A percentile compares a stretch with the other conserved stretches of the same genome.
phyloP scores from a whole-genome alignment of 2,113 vertebrate species.

The Nothobranchius furzeri region DNA sequence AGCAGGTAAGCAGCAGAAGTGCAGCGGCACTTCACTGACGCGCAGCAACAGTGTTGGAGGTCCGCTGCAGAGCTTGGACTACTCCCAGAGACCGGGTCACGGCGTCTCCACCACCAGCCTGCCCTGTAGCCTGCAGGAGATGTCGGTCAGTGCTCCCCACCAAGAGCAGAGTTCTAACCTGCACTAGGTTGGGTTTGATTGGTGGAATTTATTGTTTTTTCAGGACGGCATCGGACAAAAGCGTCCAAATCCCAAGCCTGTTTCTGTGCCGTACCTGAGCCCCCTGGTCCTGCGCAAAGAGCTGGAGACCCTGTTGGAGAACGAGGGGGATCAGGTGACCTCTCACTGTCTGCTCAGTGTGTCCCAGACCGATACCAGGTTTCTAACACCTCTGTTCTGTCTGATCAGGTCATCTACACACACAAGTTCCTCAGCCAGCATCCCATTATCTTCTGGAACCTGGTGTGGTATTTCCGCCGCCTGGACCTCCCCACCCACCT shows the following conservation, averaged over 20 bases:
- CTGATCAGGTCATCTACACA: slow-evolving; percentile 88
- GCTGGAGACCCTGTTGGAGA: slow-evolving; percentile 94
- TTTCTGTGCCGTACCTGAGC: slow-evolving; percentile 96
- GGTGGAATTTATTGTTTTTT: slow-evolving; percentile 5
- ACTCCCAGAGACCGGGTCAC: slow-evolving; percentile 86
- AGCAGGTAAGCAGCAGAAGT: slow-evolving; percentile 66
- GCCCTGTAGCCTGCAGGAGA: slow-evolving; percentile 92
- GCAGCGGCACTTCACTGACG: slow-evolving; percentile 84
- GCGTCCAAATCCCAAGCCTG: slow-evolving; percentile 87
- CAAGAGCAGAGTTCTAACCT: fast-evolving
- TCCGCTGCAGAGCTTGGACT: slow-evolving; percentile 90
- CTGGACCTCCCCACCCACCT: slow-evolving; percentile 93
- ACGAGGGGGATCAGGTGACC: slow-evolving; percentile 93
- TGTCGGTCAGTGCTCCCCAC: slow-evolving; percentile 80
- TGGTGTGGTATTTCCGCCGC: slow-evolving; percentile 96
- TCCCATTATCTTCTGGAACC: slow-evolving; percentile 99
- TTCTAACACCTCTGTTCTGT: neutral
- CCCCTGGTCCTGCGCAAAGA: slow-evolving; percentile 96
- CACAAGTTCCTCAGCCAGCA: slow-evolving; percentile 98
- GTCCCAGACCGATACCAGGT: fast-evolving
- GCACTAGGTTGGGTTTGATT: neutral
- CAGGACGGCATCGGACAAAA: slow-evolving; percentile 85
- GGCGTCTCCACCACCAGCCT: slow-evolving; percentile 95
- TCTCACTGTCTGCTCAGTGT: fast-evolving
- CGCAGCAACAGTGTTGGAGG: slow-evolving; percentile 97